Evolutionary conservation across 2,113 vertebrate genomes (phyloP).

Genomic region (Nymphicus hollandicus): DNA sequence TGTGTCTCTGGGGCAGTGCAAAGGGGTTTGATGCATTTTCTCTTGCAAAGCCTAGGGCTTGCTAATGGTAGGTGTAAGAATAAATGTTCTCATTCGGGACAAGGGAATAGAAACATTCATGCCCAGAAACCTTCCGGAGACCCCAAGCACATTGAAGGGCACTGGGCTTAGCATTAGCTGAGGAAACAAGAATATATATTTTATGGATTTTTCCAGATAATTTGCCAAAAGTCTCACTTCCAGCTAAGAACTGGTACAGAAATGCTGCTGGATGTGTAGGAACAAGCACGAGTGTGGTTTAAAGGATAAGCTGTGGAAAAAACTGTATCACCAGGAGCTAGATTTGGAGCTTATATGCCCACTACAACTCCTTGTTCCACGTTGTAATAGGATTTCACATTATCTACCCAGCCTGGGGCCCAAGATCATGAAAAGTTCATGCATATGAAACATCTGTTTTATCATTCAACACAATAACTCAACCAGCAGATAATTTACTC

Average conservation of each 20-base stretch:
- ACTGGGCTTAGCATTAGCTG: background rate
- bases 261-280: background rate
- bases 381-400: conserved; percentile 6
- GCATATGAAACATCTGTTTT: conserved; percentile 28
- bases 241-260: background rate
- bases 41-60: background rate
- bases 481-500: conserved; percentile 4
- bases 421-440: conserved; percentile 48
- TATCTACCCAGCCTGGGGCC: background rate
- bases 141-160: rapidly evolving
- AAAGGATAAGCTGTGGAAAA: conserved; percentile 48
- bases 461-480: conserved; percentile 37
- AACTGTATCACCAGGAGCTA: background rate
- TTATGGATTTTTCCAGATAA: conserved; percentile 35
- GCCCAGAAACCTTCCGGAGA: background rate
- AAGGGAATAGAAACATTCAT: background rate
- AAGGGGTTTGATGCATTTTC: background rate
- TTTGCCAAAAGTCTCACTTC: conserved; percentile 52
- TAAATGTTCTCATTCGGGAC: background rate
- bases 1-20: background rate
- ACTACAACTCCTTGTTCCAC: background rate
- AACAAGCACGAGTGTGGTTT: conserved; percentile 1
- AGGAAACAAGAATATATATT: background rate
- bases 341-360: background rate
- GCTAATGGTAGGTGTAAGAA: background rate